These are phyloP conservation scores for Autographa gamma DNA, from an alignment of 2,888 invertebrate species.

Conservation along the genomic window DNA sequence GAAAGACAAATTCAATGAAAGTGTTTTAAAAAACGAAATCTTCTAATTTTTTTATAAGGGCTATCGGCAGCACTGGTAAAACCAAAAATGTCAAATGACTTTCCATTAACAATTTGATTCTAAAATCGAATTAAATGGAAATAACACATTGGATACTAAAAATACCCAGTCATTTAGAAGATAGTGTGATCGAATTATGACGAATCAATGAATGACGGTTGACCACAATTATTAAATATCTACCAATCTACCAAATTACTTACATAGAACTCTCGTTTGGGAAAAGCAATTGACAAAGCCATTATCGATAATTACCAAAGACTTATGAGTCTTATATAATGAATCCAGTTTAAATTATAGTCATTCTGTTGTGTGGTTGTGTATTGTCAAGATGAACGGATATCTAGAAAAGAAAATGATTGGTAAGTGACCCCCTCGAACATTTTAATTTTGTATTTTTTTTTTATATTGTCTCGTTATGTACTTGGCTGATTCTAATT, in stretches of 20 bases:
- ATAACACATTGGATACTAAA: not conserved
- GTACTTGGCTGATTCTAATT: too few relatives aligned
- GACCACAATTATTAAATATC: conserved; percentile 38
- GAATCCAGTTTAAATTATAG: conserved; percentile 9
- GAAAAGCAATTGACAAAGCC: conserved; percentile 34
- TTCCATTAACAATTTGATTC: not conserved
- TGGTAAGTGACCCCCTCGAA: conserved; percentile 43
- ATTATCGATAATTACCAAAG: conserved; percentile 42
- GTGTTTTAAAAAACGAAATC: too few relatives aligned
- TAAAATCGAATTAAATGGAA: too few relatives aligned
- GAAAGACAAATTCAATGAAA: too few relatives aligned
- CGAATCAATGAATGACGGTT: conserved; percentile 22
- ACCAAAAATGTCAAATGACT: not conserved
- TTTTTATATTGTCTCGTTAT: too few relatives aligned
- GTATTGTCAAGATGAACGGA: conserved; percentile 44
- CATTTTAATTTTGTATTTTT: not conserved
- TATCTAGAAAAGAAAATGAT: conserved; percentile 8
- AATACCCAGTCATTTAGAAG: not conserved
- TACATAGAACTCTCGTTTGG: conserved; percentile 26
- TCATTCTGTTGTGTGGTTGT: conserved; percentile 35
- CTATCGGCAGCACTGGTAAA: not conserved
- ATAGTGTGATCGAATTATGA: not conserved
- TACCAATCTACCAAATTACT: conserved; percentile 41
- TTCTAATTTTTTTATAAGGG: not conserved
- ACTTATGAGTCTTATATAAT: conserved; percentile 42